phyloP scores from a whole-genome alignment of 2,888 invertebrate species.

The Lasioglossum zephyrum region DNA sequence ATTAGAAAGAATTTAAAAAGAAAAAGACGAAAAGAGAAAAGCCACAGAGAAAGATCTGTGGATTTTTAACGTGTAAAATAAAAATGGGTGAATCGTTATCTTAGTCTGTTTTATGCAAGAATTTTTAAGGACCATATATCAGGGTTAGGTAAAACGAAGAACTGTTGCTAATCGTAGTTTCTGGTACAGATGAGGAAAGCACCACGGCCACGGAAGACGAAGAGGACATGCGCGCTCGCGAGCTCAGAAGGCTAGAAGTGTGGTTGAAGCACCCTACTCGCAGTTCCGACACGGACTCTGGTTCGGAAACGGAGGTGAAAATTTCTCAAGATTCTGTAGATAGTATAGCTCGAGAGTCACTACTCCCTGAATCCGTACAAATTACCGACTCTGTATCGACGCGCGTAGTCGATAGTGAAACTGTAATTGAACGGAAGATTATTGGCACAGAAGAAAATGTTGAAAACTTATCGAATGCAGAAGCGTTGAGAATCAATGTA shows the following conservation, averaged over 20 bases:
- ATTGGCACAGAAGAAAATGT: constrained; percentile 18
- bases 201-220: constrained; percentile 91
- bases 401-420: constrained; percentile 37
- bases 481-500: constrained; percentile 26
- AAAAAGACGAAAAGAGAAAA: too few species aligned
- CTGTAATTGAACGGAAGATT: constrained; percentile 20
- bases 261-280: constrained; percentile 87
- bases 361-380: constrained; percentile 46
- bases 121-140: too few species aligned
- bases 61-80: too few species aligned
- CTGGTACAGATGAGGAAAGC: constrained; percentile 86
- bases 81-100: too few species aligned
- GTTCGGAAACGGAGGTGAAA: constrained; percentile 91
- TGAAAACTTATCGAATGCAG: constrained; percentile 13
- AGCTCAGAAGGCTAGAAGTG: constrained; percentile 89
- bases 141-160: too few species aligned
- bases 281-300: constrained; percentile 88
- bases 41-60: too few species aligned
- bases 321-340: constrained; percentile 73
- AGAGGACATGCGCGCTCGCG: constrained; percentile 88
- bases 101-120: too few species aligned
- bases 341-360: constrained; percentile 59
- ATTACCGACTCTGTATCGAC: constrained; percentile 39
- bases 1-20: too few species aligned
- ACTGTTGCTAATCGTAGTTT: neutral